Percentiles rank a stretch among this genome's conserved stretches.
These are phyloP conservation scores for Chaunax sp. DNA, from an alignment of 2,797 vertebrate genomes.

Conservation along the genomic window DNA sequence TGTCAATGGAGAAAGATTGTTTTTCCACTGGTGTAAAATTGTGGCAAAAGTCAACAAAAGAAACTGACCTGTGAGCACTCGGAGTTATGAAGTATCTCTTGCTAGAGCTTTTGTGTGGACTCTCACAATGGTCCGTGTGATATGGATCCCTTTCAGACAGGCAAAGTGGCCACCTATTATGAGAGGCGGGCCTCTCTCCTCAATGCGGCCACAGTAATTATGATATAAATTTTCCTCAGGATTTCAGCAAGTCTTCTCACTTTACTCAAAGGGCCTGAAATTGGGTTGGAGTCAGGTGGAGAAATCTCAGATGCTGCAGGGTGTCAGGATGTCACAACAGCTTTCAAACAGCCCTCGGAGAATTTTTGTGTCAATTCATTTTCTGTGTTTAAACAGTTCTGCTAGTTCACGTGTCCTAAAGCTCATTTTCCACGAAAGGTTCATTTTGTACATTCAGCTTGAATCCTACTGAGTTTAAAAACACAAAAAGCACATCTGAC, in stretches of 20 bases:
- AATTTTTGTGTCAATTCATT: neutral
- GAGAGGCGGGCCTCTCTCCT: slow-evolving; percentile 45
- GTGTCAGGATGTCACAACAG: slow-evolving; percentile 54
- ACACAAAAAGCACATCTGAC: too few relatives aligned
- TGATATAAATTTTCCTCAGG: slow-evolving; percentile 78
- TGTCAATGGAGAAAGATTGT: slow-evolving; percentile 27
- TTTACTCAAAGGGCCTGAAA: slow-evolving; percentile 73
- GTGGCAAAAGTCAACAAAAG: slow-evolving; percentile 65
- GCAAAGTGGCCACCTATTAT: slow-evolving; percentile 72
- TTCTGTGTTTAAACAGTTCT: neutral
- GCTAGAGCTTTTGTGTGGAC: slow-evolving; percentile 66
- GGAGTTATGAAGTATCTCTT: slow-evolving; percentile 77
- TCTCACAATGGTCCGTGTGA: slow-evolving; percentile 76
- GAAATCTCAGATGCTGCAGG: slow-evolving; percentile 40
- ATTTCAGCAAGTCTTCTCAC: slow-evolving; percentile 76
- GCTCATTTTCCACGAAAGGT: neutral
- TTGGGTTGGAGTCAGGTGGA: slow-evolving; percentile 44
- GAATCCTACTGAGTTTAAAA: too few relatives aligned
- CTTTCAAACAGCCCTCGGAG: slow-evolving; percentile 1
- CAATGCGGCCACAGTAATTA: slow-evolving; percentile 71
- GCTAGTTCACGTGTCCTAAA: neutral
- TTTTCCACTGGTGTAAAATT: slow-evolving; percentile 57
- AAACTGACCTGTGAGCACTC: slow-evolving; percentile 70
- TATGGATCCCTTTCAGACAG: slow-evolving; percentile 75
- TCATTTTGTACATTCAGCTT: too few relatives aligned